Percentiles rank a stretch among this genome's conserved stretches.
Conservation (phyloP, 2,888 invertebrate genomes). For the Nymphalis urticae region DNA sequence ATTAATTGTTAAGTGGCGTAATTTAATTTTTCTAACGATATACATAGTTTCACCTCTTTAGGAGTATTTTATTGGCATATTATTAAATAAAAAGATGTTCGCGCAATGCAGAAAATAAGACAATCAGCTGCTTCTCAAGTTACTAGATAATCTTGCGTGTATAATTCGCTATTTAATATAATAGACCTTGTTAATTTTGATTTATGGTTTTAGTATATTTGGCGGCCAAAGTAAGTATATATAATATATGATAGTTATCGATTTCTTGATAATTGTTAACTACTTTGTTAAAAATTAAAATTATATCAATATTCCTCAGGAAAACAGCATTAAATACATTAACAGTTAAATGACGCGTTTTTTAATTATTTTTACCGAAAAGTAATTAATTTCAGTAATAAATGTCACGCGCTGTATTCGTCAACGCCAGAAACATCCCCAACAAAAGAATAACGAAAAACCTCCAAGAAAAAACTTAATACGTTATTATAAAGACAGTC, state of each 20-base stretch:
- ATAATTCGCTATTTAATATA: neutral
- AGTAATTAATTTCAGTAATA: neutral
- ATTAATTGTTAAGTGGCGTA: constrained; percentile 50
- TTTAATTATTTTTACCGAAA: neutral
- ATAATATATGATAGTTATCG: neutral
- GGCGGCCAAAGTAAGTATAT: neutral
- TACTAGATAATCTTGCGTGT: neutral
- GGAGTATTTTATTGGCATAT: neutral
- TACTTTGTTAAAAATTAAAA: too few species aligned
- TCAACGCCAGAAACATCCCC: neutral
- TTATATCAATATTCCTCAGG: too few species aligned
- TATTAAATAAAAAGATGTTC: neutral
- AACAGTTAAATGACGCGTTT: neutral
- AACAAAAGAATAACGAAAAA: constrained; percentile 11
- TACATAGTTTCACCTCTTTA: neutral
- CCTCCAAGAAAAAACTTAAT: constrained; percentile 25
- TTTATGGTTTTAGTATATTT: neutral
- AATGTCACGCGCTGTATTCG: neutral
- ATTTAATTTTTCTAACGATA: constrained; percentile 40
- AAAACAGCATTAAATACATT: too few species aligned
- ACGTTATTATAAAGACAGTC: constrained; percentile 34
- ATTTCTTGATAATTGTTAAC: too few species aligned
- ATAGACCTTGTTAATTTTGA: neutral
- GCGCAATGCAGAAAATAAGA: neutral
- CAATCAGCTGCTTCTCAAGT: neutral